phyloP scores from a whole-genome alignment of 2,113 vertebrate species.

The human (Homo sapiens) region DNA sequence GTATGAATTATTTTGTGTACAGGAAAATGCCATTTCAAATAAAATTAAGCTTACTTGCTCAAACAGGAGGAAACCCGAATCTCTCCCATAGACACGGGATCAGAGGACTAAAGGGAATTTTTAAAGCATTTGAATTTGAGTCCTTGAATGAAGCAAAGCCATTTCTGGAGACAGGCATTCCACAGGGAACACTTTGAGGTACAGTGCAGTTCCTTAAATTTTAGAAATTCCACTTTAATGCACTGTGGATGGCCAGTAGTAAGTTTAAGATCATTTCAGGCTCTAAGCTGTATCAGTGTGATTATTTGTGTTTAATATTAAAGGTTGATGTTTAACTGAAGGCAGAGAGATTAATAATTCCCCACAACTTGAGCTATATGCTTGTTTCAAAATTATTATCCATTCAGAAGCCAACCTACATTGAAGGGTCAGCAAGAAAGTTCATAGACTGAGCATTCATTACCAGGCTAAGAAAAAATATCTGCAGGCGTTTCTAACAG shows the following conservation, averaged over 20 bases:
- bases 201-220: neutral
- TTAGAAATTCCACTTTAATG: neutral
- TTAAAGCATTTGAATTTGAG: neutral
- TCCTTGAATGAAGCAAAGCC: neutral
- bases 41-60: neutral
- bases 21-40: neutral
- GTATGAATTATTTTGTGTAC: neutral
- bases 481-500: neutral
- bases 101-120: neutral
- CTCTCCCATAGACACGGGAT: neutral
- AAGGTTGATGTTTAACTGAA: neutral
- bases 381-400: neutral
- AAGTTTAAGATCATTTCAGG: neutral
- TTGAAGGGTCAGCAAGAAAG: neutral
- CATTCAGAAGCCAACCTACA: neutral
- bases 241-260: neutral
- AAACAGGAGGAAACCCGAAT: neutral
- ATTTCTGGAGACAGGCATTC: neutral
- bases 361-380: neutral
- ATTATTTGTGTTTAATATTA: neutral
- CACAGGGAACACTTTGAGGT: neutral
- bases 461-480: neutral
- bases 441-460: neutral
- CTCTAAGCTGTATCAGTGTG: neutral
- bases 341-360: neutral